Percentiles rank a stretch among this genome's conserved stretches.
These are phyloP conservation scores for Dipodomys merriami DNA, from an alignment of 2,113 vertebrate genomes.

Conservation along the genomic window DNA sequence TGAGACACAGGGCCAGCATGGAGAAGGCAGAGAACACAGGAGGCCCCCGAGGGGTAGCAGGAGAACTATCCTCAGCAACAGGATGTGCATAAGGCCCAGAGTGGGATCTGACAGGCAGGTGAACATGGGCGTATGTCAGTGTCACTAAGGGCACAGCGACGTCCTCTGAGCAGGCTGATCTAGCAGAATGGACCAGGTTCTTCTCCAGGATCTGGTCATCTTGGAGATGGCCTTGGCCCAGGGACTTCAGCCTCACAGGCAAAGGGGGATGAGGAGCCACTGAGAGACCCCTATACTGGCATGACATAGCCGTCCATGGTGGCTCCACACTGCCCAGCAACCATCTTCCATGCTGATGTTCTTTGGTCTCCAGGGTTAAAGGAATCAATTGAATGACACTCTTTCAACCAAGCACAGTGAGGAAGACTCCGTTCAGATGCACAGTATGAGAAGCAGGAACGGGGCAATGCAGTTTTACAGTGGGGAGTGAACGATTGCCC, in stretches of 20 bases:
- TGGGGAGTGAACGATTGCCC: no score
- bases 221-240: neutral
- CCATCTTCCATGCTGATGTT: no score
- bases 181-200: neutral
- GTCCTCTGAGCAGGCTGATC: neutral
- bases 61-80: neutral
- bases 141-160: neutral
- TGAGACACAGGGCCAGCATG: neutral
- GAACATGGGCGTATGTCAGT: neutral
- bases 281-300: no score
- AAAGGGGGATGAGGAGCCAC: neutral
- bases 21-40: neutral
- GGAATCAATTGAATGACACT: neutral
- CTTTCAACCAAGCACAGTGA: neutral
- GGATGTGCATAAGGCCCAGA: neutral
- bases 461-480: neutral
- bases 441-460: neutral
- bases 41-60: neutral
- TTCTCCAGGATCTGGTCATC: no score
- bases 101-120: neutral
- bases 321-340: neutral
- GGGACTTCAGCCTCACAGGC: neutral
- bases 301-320: neutral
- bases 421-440: neutral
- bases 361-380: neutral